These are phyloP conservation scores for Gallinago undulata DNA, from an alignment of 2,113 vertebrate genomes.

Conservation along the genomic window DNA sequence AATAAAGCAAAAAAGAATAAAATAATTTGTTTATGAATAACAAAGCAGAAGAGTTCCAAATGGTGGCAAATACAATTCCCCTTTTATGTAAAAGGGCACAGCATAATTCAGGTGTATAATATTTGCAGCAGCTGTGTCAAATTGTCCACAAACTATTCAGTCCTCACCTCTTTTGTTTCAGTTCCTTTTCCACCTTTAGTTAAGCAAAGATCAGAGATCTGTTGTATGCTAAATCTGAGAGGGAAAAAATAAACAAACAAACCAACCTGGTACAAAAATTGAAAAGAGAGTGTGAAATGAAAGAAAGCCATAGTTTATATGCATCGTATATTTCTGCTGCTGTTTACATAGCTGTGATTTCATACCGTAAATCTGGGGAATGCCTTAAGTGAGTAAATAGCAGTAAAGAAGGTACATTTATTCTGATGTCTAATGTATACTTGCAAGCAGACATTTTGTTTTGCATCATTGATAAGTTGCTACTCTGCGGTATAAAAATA, in stretches of 20 bases:
- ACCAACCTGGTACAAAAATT: not conserved
- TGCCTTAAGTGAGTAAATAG: not conserved
- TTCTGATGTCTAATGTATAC: not conserved
- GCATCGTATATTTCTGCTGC: not conserved
- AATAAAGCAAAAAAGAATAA: not conserved
- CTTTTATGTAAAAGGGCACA: constrained; percentile 24
- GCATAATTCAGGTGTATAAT: constrained; percentile 23
- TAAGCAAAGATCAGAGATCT: not conserved
- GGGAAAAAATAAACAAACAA: not conserved
- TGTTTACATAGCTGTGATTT: not conserved
- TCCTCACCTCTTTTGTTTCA: constrained; percentile 12
- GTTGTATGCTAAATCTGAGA: not conserved
- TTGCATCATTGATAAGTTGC: not conserved
- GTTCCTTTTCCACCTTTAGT: not conserved
- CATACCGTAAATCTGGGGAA: not conserved
- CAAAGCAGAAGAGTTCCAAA: constrained; percentile 9
- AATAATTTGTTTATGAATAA: constrained; percentile 39
- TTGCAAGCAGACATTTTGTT: not conserved
- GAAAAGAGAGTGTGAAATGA: not conserved
- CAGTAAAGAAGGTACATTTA: not conserved
- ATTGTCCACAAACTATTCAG: not conserved
- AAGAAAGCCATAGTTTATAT: not conserved
- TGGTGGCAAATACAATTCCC: constrained; percentile 6
- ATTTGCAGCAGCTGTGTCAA: constrained; percentile 14
- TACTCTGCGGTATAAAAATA: not conserved